phyloP scores from a whole-genome alignment of 1,140 invertebrate species.

The Anastrepha obliqua region DNA sequence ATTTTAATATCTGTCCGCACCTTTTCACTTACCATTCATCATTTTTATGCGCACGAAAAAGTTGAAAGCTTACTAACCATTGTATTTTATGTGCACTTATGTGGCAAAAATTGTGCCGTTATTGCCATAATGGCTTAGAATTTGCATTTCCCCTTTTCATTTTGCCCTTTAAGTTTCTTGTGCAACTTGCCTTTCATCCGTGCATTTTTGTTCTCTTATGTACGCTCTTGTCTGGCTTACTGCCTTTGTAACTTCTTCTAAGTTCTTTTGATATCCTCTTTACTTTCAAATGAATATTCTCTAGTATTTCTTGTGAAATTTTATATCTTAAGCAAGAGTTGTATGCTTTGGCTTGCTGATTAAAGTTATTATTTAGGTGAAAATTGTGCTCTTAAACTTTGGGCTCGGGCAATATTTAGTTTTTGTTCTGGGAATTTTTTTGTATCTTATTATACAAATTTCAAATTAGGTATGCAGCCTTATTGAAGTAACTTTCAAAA shows the following conservation, averaged over 20 bases:
- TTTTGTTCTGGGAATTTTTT: too few species aligned
- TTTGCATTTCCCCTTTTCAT: background rate
- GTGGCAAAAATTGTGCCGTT: conserved; percentile 14
- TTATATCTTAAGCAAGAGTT: background rate
- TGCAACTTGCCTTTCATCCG: background rate
- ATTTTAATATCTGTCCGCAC: conserved; percentile 40
- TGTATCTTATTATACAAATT: too few species aligned
- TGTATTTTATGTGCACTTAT: conserved; percentile 43
- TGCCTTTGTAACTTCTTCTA: conserved; percentile 4
- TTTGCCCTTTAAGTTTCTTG: background rate
- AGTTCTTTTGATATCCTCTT: background rate
- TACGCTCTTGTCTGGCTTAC: background rate
- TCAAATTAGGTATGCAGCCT: too few species aligned
- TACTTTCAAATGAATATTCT: background rate
- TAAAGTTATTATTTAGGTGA: background rate
- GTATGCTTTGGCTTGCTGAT: background rate
- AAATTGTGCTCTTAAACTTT: too few species aligned
- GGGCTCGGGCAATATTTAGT: too few species aligned
- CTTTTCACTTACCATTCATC: conserved; percentile 17
- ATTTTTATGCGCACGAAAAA: conserved; percentile 2
- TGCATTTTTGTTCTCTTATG: background rate
- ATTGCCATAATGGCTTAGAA: conserved; percentile 23
- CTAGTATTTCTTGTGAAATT: background rate
- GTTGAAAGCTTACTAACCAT: conserved; percentile 29
- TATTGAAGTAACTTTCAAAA: too few species aligned